These are phyloP conservation scores for Kryptolebias ocellatus DNA, from an alignment of 2,797 vertebrate genomes.

Conservation along the genomic window DNA sequence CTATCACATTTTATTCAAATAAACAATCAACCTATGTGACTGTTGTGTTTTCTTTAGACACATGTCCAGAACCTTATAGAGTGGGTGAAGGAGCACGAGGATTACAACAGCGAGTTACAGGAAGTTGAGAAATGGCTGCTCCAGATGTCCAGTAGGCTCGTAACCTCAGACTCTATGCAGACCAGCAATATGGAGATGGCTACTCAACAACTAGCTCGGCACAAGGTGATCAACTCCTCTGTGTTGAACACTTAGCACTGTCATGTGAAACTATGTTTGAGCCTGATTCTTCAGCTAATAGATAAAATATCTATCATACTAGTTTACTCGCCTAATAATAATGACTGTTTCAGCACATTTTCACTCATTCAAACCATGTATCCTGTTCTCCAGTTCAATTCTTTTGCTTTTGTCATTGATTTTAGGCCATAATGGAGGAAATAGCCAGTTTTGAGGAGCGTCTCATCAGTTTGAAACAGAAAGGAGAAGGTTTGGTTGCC, in stretches of 20 bases:
- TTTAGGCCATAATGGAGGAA: constrained; percentile 97
- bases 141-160: constrained; percentile 93
- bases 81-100: constrained; percentile 93
- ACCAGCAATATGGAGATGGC: constrained; percentile 88
- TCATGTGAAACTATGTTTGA: too few relatives aligned
- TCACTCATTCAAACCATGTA: too few relatives aligned
- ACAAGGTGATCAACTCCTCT: constrained; percentile 86
- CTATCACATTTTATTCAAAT: too few relatives aligned
- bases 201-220: constrained; percentile 94
- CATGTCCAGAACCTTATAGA: constrained; percentile 85
- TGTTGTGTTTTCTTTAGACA: constrained; percentile 69
- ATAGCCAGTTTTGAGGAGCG: constrained; percentile 94
- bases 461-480: constrained; percentile 86
- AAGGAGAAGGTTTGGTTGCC: constrained; percentile 87
- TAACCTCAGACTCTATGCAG: constrained; percentile 90
- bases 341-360: too few relatives aligned
- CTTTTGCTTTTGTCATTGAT: background rate
- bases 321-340: too few relatives aligned
- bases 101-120: constrained; percentile 91
- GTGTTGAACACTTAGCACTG: too few relatives aligned
- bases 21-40: background rate
- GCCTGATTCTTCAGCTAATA: too few relatives aligned
- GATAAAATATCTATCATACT: too few relatives aligned
- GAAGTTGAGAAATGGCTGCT: constrained; percentile 95
- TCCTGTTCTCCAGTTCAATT: too few relatives aligned